phyloP scores from a whole-genome alignment of 2,888 invertebrate species.

The Endomychus coccineus region DNA sequence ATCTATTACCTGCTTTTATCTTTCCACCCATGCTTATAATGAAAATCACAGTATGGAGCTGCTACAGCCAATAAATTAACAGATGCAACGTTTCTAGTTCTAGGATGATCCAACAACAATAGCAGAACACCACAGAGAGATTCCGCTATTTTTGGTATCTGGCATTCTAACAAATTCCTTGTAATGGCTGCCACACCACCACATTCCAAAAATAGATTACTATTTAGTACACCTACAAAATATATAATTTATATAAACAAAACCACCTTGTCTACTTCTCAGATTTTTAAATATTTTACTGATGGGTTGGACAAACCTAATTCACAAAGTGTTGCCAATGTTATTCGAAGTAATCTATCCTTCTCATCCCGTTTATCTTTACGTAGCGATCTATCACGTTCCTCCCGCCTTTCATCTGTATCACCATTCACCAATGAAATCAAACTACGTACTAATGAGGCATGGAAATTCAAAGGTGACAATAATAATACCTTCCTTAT shows the following conservation, averaged over 20 bases:
- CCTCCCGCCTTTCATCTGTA: no score
- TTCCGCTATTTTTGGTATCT: slow-evolving; percentile 84
- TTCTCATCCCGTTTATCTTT: no score
- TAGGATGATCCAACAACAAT: slow-evolving; percentile 77
- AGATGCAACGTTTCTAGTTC: slow-evolving; percentile 65
- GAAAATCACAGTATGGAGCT: slow-evolving; percentile 91
- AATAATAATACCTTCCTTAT: slow-evolving; percentile 62
- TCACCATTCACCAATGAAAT: slow-evolving; percentile 76
- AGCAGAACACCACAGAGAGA: slow-evolving; percentile 82
- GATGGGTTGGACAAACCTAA: slow-evolving; percentile 51
- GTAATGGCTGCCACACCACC: slow-evolving; percentile 79
- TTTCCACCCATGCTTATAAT: slow-evolving; percentile 64
- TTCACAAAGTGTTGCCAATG: slow-evolving; percentile 83
- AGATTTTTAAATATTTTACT: no score
- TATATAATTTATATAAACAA: no score
- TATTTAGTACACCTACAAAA: slow-evolving; percentile 68
- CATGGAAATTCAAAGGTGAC: slow-evolving; percentile 62
- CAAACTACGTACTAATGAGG: slow-evolving; percentile 69
- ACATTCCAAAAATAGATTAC: slow-evolving; percentile 68
- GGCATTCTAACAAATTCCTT: slow-evolving; percentile 75
- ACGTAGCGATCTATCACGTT: slow-evolving; percentile 75
- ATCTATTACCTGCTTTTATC: slow-evolving; percentile 64
- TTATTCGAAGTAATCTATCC: slow-evolving; percentile 76
- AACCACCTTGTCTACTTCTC: slow-evolving; percentile 2
- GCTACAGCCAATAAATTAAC: slow-evolving; percentile 81